These are phyloP conservation scores for Pasiphila rectangulata DNA, from an alignment of 2,888 invertebrate genomes.

Conservation along the genomic window DNA sequence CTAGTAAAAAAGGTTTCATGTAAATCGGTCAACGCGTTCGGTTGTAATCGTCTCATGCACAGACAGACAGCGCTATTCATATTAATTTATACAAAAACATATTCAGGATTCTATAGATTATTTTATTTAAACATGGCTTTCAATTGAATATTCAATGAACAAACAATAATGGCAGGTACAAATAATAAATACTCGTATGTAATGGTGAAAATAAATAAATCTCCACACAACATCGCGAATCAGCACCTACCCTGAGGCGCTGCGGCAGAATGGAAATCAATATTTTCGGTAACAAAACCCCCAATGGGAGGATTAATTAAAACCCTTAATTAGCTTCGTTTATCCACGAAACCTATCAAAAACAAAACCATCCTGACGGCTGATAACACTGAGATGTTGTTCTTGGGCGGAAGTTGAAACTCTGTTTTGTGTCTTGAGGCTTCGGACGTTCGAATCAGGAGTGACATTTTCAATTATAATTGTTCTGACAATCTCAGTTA, in stretches of 20 bases:
- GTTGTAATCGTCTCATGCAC: too few relatives aligned
- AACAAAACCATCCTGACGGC: constrained; percentile 60
- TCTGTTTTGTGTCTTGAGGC: constrained; percentile 21
- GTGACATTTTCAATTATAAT: constrained; percentile 18
- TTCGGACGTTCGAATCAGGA: constrained; percentile 13
- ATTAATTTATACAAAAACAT: too few relatives aligned
- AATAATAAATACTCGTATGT: too few relatives aligned
- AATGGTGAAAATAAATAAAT: constrained; percentile 13
- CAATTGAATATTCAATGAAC: not conserved
- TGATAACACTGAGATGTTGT: constrained; percentile 56
- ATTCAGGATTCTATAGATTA: too few relatives aligned
- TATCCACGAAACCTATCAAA: constrained; percentile 70
- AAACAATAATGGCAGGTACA: too few relatives aligned
- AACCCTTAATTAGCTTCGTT: constrained; percentile 76
- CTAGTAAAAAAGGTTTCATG: too few relatives aligned
- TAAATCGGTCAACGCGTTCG: too few relatives aligned
- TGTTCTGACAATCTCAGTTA: not conserved
- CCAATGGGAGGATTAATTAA: constrained; percentile 73
- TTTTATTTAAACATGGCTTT: too few relatives aligned
- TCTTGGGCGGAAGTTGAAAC: constrained; percentile 33
- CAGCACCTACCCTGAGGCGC: constrained; percentile 43
- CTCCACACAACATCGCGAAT: constrained; percentile 34
- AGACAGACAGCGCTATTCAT: too few relatives aligned
- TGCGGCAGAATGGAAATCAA: constrained; percentile 56
- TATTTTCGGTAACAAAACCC: constrained; percentile 72